A percentile compares a stretch with the other conserved stretches of the same genome.
These are phyloP conservation scores for Syrmaticus mikado DNA, from an alignment of 2,113 vertebrate species.

Conservation along the genomic window DNA sequence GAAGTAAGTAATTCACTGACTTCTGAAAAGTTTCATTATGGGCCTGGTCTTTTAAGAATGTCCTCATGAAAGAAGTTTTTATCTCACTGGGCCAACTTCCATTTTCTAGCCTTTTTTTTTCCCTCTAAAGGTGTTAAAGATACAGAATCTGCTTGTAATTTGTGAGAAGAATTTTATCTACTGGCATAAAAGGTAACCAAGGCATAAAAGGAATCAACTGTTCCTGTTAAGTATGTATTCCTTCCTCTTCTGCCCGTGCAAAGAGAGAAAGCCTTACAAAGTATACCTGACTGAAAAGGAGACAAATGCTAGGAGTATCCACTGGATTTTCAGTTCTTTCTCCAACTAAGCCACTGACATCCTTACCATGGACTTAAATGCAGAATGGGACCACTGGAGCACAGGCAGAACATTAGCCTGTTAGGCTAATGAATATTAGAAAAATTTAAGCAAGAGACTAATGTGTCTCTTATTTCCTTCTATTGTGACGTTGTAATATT, in stretches of 20 bases:
- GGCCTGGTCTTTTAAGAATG: neutral
- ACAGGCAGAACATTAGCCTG: neutral
- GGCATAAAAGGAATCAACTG: too few relatives aligned
- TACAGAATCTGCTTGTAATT: neutral
- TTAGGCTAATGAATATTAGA: neutral
- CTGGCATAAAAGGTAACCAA: neutral
- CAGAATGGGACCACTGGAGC: neutral
- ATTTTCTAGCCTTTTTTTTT: neutral
- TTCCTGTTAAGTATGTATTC: neutral
- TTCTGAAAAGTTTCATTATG: conserved; percentile 15
- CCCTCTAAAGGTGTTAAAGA: neutral
- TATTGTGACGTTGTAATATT: neutral
- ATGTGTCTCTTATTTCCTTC: neutral
- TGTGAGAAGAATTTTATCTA: neutral
- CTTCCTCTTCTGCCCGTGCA: neutral
- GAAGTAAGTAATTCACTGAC: conserved; percentile 1
- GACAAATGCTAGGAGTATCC: neutral
- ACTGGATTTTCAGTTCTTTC: neutral
- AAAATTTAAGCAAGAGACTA: neutral
- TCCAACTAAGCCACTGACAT: neutral
- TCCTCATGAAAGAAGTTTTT: neutral
- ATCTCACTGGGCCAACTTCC: neutral
- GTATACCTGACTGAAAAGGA: fast-evolving
- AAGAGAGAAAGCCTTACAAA: neutral
- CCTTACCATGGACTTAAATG: neutral